Base-by-base conservation (phyloP, 2,797 vertebrate genomes). In the Halcyon chelicuti region DNA sequence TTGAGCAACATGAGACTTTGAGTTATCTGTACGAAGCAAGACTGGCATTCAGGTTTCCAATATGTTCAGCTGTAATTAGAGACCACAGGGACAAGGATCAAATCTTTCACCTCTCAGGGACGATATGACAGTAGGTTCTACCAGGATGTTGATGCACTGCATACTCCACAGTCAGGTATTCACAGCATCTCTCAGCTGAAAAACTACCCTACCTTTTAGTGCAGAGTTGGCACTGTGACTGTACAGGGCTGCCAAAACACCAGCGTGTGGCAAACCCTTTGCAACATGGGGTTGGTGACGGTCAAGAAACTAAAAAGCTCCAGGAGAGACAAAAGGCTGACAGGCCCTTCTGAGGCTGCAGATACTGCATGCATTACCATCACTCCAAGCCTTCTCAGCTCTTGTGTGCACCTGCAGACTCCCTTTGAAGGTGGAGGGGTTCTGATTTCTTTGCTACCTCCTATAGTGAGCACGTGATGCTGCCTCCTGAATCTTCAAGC, bases 401-500 rank as follows among this genome's bases (percentile, higher is more conserved):
- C 35, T 60, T 26, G 12, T 44, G 12, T 60, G 26, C n/a, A 47
- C 22, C 52, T 46, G 31, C 20, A 74, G 52, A 65, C 13, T 86
- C 57, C 29, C 31, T 74, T 44, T 89, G 80, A 91, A 67, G 29
- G 7, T 57, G 35, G 3, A 5, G 21, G 21, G 2, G 2, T 18
- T 81, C 63, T n/a, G 9, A 44, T 15, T 12, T 52, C 33, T 76
- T 57, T 73, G 23, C 40, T 42, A 46, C 21, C 42, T 81, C 31
- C 0, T 3, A 2, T 1, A 28, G 25, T 12, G 9, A 92, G 58
- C 9, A 13, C 2, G 25, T 14, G 21, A 67, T 39, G n/a, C 10
- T 62, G 44, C 14, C 18, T 82, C 49, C 52, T 63, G 62, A 76
- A 44, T 60, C 26, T 71, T 80, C 39, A 39, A 40, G 29, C 14